Conservation (phyloP, 2,888 invertebrate species). For the Drosophila seclusa region DNA sequence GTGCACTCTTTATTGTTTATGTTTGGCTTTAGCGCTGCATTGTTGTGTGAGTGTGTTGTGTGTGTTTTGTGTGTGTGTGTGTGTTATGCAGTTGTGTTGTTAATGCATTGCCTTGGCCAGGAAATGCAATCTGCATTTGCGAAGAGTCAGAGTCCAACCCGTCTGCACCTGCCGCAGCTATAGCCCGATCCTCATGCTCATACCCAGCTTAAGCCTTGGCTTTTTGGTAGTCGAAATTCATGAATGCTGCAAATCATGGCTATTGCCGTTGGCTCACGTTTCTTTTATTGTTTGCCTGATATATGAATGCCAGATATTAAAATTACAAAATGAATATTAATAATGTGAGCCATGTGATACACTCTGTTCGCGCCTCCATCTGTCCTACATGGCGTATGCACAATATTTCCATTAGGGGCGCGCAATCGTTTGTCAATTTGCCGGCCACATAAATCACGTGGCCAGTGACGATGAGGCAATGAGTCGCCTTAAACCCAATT, state of each 20-base stretch:
- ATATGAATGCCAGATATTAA: conserved; percentile 48
- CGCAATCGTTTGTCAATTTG: conserved; percentile 72
- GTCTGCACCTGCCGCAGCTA: conserved; percentile 12
- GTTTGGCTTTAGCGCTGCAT: conserved; percentile 41
- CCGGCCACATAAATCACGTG: conserved; percentile 60
- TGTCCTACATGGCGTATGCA: conserved; percentile 51
- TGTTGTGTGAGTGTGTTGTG: conserved; percentile 21
- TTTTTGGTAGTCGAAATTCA: conserved; percentile 27
- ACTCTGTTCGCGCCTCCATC: conserved; percentile 1
- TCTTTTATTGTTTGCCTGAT: conserved; percentile 55
- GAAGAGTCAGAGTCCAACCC: conserved; percentile 26
- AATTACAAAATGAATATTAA: conserved; percentile 73
- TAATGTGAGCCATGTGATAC: conserved; percentile 45
- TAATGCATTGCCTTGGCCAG: conserved; percentile 70
- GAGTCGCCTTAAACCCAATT: conserved; percentile 71
- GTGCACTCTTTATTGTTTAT: conserved; percentile 67
- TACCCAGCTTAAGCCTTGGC: conserved; percentile 28
- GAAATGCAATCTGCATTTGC: conserved; percentile 75
- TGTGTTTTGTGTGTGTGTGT: neutral
- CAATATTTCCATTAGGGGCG: conserved; percentile 62
- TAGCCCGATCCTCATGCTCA: conserved; percentile 1
- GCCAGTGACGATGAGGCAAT: conserved; percentile 17
- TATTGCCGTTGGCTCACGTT: conserved; percentile 42
- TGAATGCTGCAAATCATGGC: conserved; percentile 70
- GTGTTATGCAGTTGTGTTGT: conserved; percentile 19